Evolutionary conservation across 2,888 invertebrate species (phyloP).

Genomic region (Melikaiella ostensackeni): DNA sequence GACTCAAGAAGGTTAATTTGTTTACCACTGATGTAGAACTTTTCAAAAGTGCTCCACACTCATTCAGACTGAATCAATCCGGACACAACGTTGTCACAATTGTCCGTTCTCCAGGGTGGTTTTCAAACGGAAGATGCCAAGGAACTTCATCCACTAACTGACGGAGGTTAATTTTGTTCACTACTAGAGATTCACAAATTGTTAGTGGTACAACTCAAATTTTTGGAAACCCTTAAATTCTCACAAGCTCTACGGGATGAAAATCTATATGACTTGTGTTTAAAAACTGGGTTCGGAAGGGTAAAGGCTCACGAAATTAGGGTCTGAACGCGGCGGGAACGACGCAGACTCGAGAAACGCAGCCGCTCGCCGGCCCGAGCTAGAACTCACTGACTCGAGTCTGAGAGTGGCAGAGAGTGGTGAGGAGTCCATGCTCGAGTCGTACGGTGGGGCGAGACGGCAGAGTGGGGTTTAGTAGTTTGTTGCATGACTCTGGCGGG

Average conservation of each 20-base stretch:
- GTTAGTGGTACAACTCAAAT: too few species aligned
- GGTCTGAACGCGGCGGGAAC: background rate
- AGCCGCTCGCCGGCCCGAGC: conserved; percentile 66
- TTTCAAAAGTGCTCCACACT: too few species aligned
- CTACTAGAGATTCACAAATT: too few species aligned
- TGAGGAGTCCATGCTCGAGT: conserved; percentile 48
- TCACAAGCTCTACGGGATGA: background rate
- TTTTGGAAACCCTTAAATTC: too few species aligned
- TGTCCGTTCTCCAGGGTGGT: too few species aligned
- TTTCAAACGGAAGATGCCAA: too few species aligned
- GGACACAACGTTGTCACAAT: too few species aligned
- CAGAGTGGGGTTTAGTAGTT: conserved; percentile 31
- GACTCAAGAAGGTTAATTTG: too few species aligned
- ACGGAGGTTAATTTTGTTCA: background rate
- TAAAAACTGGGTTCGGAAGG: background rate
- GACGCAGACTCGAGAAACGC: background rate
- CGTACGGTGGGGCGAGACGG: conserved; percentile 51
- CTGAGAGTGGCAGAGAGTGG: conserved; percentile 52
- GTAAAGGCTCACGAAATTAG: background rate
- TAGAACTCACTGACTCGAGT: conserved; percentile 68
- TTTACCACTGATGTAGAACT: too few species aligned
- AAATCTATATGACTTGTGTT: background rate
- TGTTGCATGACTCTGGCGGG: conserved; percentile 9
- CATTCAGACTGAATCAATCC: too few species aligned
- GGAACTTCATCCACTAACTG: background rate